Evolutionary conservation across 2,888 invertebrate species (phyloP), one percentile per base, ranked within the genome.

Genomic region (Parapristionchus giblindavisi): DNA sequence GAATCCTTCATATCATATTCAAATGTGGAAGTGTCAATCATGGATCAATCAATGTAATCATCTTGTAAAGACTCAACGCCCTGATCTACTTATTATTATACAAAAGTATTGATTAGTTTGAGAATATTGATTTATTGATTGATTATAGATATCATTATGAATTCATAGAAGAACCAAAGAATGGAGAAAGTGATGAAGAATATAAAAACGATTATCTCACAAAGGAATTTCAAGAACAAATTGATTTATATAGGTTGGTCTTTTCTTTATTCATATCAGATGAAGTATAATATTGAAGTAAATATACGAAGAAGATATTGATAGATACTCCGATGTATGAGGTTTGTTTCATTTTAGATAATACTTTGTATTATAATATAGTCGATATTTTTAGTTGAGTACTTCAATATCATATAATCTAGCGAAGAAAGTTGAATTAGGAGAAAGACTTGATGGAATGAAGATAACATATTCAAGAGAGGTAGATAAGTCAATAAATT

Each of bases 261-360:
- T 34, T 4, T 21, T 5, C n/a, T n/a, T n/a, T n/a, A n/a, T n/a
- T n/a, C n/a, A n/a, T n/a, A n/a, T n/a, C n/a, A 8, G 8, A 56
- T 8, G 21, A 1, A 2, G 17, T 4, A 1, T 17, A 27, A 11
- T 29, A 34, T 60, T 60, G 2, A 21, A 60, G 60, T 60, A 21
- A 60, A 1, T 36, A 60, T 21, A 36, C 60, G 0, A 34, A 34
- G n/a, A 4, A 5, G n/a, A 60, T 60, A 32, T 3, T 60, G 27
- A 60, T 60, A 17, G 60, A 60, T 5, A 60, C 60, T 60, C 60
- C 60, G 21, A 60, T 60, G 60, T 60, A 36, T 27, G 60, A 60
- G 36, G 60, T n/a, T n/a, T n/a, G n/a, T n/a, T n/a, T n/a, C n/a
- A n/a, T n/a, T n/a, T n/a, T n/a, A n/a, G n/a, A n/a, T n/a, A n/a